Percentiles rank a stretch among this genome's conserved stretches.
Conservation (phyloP, 2,888 invertebrate species). For the Galeruca laticollis region DNA sequence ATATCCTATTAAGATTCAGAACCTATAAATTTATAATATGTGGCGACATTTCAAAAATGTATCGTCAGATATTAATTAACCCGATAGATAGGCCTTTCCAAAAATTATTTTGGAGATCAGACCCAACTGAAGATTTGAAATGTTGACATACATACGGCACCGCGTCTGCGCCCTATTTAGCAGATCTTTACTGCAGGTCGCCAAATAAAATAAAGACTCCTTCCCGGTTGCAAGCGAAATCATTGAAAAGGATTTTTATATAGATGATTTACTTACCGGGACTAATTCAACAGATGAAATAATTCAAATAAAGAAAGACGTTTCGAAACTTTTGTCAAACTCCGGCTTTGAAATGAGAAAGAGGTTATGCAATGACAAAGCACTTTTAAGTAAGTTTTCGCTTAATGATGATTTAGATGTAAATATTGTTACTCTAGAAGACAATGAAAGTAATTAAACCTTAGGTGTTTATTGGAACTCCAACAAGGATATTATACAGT, state of each 20-base stretch:
- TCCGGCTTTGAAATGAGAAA: too few species aligned
- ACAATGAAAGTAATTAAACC: too few species aligned
- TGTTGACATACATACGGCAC: too few species aligned
- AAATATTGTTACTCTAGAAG: too few species aligned
- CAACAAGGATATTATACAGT: too few species aligned
- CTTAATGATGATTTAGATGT: too few species aligned
- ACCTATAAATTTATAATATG: conserved; percentile 19
- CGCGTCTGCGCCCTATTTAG: too few species aligned
- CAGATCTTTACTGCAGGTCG: conserved; percentile 51
- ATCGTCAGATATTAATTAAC: conserved; percentile 32
- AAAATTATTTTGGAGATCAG: conserved; percentile 58
- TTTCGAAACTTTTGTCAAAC: conserved; percentile 27
- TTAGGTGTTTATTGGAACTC: too few species aligned
- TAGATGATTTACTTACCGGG: conserved; percentile 35
- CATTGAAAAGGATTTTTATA: conserved; percentile 35
- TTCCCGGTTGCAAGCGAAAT: conserved; percentile 39
- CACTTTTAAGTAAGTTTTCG: too few species aligned
- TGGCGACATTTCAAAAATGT: conserved; percentile 37
- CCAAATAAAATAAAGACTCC: conserved; percentile 42
- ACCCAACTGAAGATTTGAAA: conserved; percentile 41
- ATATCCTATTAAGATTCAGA: conserved; percentile 23
- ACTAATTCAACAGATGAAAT: too few species aligned
- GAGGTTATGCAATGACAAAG: too few species aligned
- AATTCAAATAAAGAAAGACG: conserved; percentile 33
- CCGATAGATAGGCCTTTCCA: conserved; percentile 46